phyloP scores from a whole-genome alignment of 2,888 invertebrate genomes.

The Thyatira batis region DNA sequence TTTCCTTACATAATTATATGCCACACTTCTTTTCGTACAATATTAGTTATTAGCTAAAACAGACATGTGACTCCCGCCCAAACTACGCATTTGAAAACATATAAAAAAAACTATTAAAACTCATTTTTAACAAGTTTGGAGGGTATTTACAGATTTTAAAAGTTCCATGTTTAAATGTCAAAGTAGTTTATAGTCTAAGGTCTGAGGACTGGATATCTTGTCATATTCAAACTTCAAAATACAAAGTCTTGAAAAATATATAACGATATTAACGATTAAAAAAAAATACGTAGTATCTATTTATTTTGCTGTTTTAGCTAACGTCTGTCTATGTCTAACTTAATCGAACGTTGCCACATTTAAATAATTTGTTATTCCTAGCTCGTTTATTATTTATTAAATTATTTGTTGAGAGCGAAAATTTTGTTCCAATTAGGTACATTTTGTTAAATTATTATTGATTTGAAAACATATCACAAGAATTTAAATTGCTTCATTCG shows the following conservation, averaged over 20 bases:
- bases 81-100: not conserved
- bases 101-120: too few relatives aligned
- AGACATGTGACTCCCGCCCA: not conserved
- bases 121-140: too few relatives aligned
- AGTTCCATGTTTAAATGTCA: too few relatives aligned
- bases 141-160: too few relatives aligned
- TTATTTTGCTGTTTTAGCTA: not conserved
- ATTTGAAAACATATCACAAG: too few relatives aligned
- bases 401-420: not conserved
- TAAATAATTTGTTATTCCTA: not conserved
- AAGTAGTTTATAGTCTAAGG: too few relatives aligned
- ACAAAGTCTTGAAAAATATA: too few relatives aligned
- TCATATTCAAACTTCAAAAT: too few relatives aligned
- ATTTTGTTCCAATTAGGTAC: not conserved
- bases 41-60: not conserved
- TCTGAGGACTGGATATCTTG: too few relatives aligned
- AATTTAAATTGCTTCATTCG: too few relatives aligned
- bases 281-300: not conserved
- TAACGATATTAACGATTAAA: too few relatives aligned
- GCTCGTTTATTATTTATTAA: not conserved
- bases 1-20: not conserved
- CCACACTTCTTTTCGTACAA: not conserved
- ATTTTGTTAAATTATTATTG: not conserved
- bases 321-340: not conserved
- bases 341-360: not conserved